A percentile compares a stretch with the other conserved stretches of the same genome.
Conservation (phyloP, 2,797 vertebrate genomes). For the Orientallactaga sibirica region DNA sequence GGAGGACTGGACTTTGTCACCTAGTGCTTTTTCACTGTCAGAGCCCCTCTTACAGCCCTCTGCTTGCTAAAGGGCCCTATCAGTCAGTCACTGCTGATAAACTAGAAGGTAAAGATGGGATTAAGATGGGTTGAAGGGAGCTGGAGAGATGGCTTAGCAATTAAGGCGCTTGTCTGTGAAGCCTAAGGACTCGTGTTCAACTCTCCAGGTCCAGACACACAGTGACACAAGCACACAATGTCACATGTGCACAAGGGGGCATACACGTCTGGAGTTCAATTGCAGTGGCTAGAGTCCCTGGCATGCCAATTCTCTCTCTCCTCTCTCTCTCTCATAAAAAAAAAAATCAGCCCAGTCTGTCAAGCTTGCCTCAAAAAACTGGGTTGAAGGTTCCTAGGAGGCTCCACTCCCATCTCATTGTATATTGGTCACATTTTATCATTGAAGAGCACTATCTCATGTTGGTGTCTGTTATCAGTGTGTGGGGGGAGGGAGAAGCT, state of each 20-base stretch:
- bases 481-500: background rate
- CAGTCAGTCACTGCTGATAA: background rate
- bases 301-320: no score
- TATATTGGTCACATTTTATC: background rate
- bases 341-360: no score
- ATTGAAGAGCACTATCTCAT: background rate
- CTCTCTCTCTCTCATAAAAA: no score
- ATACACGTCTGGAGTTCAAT: no score
- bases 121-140: background rate
- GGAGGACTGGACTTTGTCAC: background rate
- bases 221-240: no score
- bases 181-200: no score
- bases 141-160: no score
- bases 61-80: background rate
- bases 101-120: background rate
- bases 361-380: no score
- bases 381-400: background rate
- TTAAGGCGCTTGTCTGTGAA: no score
- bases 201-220: no score
- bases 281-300: no score
- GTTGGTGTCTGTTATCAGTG: background rate
- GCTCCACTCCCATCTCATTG: background rate
- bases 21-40: background rate
- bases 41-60: background rate
- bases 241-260: no score